These are phyloP conservation scores for Eulimnadia texana DNA, from an alignment of 1,140 invertebrate genomes.

Conservation along the genomic window DNA sequence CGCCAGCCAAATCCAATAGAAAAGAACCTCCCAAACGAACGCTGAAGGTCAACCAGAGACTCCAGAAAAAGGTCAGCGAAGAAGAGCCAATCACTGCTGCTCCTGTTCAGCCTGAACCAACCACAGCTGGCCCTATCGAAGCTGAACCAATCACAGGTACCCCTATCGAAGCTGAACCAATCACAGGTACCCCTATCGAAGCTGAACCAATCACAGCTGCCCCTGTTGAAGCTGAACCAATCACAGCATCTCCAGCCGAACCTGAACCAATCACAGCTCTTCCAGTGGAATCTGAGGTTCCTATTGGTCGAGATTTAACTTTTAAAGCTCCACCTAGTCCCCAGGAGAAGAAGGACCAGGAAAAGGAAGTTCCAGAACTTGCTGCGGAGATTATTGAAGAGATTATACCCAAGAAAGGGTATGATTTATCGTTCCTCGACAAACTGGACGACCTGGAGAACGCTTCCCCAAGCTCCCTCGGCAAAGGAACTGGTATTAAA, in stretches of 20 bases:
- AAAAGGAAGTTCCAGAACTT: not conserved
- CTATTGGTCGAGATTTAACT: no score
- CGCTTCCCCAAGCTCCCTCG: not conserved
- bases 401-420: constrained; percentile 15
- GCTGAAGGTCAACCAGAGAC: not conserved
- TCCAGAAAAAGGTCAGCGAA: not conserved
- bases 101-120: not conserved
- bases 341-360: not conserved
- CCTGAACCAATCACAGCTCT: not conserved
- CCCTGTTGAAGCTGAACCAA: no score
- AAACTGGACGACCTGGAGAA: constrained; percentile 12
- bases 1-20: not conserved
- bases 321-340: no score
- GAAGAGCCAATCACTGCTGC: not conserved
- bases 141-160: no score
- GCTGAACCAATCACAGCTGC: no score
- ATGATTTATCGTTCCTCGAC: constrained; percentile 14
- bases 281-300: not conserved
- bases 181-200: no score
- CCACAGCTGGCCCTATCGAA: no score
- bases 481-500: no score
- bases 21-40: not conserved
- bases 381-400: no score
- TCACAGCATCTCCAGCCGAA: no score
- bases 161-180: no score